These are phyloP conservation scores for Larimichthys polyactis DNA, from an alignment of 2,113 vertebrate species.

Conservation along the genomic window DNA sequence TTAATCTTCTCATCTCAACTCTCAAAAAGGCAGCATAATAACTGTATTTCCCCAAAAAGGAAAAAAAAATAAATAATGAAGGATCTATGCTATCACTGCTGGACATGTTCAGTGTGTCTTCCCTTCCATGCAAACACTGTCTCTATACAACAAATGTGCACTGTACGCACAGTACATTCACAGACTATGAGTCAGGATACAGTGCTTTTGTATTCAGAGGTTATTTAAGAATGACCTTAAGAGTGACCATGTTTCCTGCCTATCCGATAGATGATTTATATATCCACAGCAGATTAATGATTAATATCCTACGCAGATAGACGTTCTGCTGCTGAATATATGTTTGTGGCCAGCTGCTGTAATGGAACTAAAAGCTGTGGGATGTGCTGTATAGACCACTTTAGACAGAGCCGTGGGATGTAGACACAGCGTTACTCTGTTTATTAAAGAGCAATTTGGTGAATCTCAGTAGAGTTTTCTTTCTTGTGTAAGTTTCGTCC, in stretches of 20 bases:
- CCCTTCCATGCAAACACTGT: background rate
- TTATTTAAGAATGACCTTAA: constrained; percentile 18
- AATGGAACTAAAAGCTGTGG: constrained; percentile 7
- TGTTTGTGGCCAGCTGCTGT: background rate
- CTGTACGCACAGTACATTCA: background rate
- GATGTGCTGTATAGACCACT: background rate
- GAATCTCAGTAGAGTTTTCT: background rate
- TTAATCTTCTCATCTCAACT: background rate
- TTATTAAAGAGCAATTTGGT: background rate
- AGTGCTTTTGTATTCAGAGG: background rate
- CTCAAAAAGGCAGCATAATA: background rate
- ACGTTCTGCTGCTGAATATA: background rate
- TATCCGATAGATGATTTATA: constrained; percentile 23
- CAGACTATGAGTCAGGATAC: background rate
- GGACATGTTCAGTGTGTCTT: background rate
- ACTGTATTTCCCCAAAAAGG: background rate
- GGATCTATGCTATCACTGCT: no score
- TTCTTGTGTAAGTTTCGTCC: background rate
- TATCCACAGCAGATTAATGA: constrained; percentile 24
- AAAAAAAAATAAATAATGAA: background rate
- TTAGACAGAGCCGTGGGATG: background rate
- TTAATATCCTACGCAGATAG: constrained; percentile 36
- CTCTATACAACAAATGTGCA: background rate
- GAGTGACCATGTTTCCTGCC: constrained; percentile 3
- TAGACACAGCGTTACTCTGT: background rate